Base-by-base conservation (phyloP, 92 coral and sea anemone species). In the Epizoanthus rinbou region DNA sequence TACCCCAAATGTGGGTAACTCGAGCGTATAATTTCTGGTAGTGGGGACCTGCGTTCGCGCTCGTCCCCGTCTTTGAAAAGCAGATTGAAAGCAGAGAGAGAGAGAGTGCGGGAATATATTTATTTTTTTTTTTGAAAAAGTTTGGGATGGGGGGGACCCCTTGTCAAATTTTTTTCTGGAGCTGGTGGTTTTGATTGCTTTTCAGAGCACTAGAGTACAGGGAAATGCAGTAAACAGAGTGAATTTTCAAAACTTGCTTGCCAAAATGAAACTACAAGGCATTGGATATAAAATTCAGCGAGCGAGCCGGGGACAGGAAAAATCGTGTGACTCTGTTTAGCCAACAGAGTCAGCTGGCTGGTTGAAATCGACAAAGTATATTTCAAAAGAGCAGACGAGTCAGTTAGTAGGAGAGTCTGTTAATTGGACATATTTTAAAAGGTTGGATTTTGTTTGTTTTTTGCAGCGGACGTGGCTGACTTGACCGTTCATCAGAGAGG, bases 21-120 rank as follows among this genome's bases (percentile, higher is more conserved):
- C 91, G 91, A 88, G 85, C 91, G 91, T 87, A 87, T 76, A 87
- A 87, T 87, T 87, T 87, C 91, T 87, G 91, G 88, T 87, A 87
- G 87, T 87, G 91, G 90, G 90, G 90, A 81, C 87, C 86, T 87
- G 90, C 90, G 86, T 87, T 75, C 88, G 91, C 91, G 87, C 91
- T 88, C 76, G 88, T 79, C 91, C 91, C 91, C 86, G 39, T 35
- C 39, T 35, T 35, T 35, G 73, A 66, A 66, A 66, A 66, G 70
- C 70, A 64, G 70, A 64, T 64, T 64, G 70, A 64, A 64, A 64
- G 70, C 70, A 60, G 66, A 64, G 70, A 64, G 70, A 64, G 70
- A 64, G 70, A 64, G 64, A 58, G 64, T 58, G 64, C 64, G 64
- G 64, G 64, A 58, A 58, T 58, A 58, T 58, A 58, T 58, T 58